These are phyloP conservation scores for Xanthia togata DNA, from an alignment of 2,888 invertebrate species.

Conservation along the genomic window DNA sequence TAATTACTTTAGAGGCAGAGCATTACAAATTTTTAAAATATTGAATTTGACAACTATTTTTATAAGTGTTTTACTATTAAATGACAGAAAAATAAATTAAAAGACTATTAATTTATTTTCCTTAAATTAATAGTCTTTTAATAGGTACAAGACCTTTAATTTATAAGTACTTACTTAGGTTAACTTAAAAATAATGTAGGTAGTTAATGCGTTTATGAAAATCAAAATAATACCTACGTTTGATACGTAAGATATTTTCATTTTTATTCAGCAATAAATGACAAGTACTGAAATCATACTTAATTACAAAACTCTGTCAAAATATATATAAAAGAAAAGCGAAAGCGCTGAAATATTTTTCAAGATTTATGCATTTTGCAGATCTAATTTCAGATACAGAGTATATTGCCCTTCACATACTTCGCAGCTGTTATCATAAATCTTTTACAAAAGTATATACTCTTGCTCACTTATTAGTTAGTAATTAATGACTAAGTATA, in stretches of 20 bases:
- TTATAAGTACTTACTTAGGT: neutral
- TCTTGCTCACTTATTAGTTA: neutral
- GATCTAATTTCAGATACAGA: conserved; percentile 26
- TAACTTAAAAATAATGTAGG: neutral
- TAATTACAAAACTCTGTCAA: neutral
- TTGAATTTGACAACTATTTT: neutral
- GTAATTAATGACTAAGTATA: conserved; percentile 7
- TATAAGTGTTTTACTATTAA: neutral
- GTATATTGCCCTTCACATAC: neutral
- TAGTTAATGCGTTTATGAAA: too few species aligned
- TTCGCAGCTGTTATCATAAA: neutral
- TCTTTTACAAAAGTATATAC: neutral
- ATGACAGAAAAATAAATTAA: neutral
- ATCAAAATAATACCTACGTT: neutral
- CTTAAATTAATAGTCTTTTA: too few species aligned
- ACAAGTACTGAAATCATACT: neutral
- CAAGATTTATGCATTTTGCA: conserved; percentile 18
- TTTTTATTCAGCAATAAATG: neutral
- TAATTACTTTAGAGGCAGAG: neutral
- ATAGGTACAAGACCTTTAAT: neutral
- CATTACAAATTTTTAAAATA: conserved; percentile 25
- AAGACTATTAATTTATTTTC: too few species aligned
- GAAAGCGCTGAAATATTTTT: neutral
- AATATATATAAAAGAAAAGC: neutral
- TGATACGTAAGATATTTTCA: neutral